These are phyloP conservation scores for Pedetes capensis DNA, from an alignment of 2,113 vertebrate genomes.

Conservation along the genomic window DNA sequence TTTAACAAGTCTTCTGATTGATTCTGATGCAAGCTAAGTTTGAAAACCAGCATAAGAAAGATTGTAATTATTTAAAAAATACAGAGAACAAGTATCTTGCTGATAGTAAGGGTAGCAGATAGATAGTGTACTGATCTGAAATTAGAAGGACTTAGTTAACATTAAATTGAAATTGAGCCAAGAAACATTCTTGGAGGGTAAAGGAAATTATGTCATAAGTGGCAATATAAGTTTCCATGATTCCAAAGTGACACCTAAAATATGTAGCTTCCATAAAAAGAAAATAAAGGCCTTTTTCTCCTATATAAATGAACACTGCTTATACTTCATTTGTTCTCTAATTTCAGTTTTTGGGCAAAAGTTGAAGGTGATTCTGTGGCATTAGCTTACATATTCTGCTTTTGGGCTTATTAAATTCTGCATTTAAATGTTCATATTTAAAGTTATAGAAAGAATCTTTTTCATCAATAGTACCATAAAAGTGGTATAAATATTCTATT, in stretches of 20 bases:
- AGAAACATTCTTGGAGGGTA: neutral
- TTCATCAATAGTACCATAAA: neutral
- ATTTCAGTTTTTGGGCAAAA: neutral
- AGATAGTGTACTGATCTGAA: conserved; percentile 35
- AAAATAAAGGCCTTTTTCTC: neutral
- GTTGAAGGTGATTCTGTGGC: conserved; percentile 10
- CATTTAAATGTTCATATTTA: conserved; percentile 39
- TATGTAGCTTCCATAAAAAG: neutral
- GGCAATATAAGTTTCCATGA: neutral
- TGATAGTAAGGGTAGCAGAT: neutral
- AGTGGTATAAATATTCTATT: neutral
- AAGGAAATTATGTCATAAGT: conserved; percentile 17
- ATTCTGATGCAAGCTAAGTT: neutral
- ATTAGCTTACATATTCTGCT: neutral
- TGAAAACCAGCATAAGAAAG: neutral
- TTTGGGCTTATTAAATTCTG: conserved; percentile 26
- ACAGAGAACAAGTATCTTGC: neutral
- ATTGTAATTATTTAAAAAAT: conserved; percentile 9
- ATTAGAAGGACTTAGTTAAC: neutral
- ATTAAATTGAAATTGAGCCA: conserved; percentile 42
- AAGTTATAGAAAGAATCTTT: neutral
- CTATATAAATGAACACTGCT: neutral
- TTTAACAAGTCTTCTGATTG: neutral
- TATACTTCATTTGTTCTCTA: conserved; percentile 1
- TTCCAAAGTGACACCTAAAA: neutral